phyloP scores from a whole-genome alignment of 2,797 vertebrate species.

The Anguilla anguilla region DNA sequence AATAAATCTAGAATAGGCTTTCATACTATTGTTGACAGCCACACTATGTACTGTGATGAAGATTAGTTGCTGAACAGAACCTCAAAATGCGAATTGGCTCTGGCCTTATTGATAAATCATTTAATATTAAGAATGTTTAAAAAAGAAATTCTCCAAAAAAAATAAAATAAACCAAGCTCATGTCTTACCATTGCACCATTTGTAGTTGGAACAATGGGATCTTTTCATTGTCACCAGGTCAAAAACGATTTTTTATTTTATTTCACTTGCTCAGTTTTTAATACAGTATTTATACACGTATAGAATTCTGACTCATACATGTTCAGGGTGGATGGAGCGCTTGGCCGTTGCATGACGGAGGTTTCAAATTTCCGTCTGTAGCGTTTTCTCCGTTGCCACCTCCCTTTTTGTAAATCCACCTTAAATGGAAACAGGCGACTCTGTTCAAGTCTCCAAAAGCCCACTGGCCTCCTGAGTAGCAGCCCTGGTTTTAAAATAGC shows the following conservation, averaged over 20 bases:
- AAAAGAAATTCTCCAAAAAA: background rate
- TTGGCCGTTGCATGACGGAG: background rate
- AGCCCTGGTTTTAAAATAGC: slow-evolving; percentile 32
- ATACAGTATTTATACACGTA: background rate
- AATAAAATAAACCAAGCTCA: background rate
- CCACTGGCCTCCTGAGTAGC: slow-evolving; percentile 15
- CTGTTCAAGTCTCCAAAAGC: slow-evolving; percentile 18
- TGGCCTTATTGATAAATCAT: background rate
- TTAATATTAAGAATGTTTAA: background rate
- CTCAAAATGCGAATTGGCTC: background rate
- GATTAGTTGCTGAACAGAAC: background rate
- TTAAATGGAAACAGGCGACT: slow-evolving; percentile 21
- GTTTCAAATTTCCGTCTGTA: background rate
- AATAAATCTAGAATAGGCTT: background rate
- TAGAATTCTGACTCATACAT: background rate
- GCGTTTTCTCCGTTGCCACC: background rate
- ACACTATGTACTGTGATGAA: background rate
- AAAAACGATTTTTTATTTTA: background rate
- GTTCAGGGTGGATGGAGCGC: background rate
- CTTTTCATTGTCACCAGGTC: background rate
- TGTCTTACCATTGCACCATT: background rate
- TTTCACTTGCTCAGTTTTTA: background rate
- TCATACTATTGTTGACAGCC: background rate
- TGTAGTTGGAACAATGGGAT: background rate
- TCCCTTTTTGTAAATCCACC: slow-evolving; percentile 17